phyloP scores from a whole-genome alignment of 2,113 vertebrate genomes.

The Plestiodon gilberti region DNA sequence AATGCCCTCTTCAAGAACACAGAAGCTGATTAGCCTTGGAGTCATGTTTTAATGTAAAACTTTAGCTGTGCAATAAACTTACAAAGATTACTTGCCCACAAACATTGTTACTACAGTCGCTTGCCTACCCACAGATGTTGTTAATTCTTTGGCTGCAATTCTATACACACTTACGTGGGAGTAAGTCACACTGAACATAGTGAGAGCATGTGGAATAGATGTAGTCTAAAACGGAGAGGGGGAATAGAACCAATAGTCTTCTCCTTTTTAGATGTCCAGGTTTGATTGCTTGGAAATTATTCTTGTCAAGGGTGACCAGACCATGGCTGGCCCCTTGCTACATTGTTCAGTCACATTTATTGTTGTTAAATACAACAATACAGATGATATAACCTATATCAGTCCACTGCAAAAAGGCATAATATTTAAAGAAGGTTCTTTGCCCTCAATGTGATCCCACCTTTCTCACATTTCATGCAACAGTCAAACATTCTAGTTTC shows the following conservation, averaged over 20 bases:
- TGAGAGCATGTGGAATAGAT: background rate
- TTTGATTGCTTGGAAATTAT: background rate
- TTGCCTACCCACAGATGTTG: background rate
- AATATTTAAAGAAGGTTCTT: too few relatives aligned
- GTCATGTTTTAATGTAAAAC: background rate
- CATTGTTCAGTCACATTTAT: background rate
- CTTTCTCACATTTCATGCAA: too few relatives aligned
- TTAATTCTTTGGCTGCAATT: too few relatives aligned
- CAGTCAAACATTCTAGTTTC: too few relatives aligned
- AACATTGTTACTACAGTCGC: background rate
- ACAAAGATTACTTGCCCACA: background rate
- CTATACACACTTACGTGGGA: too few relatives aligned
- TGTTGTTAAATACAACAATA: background rate
- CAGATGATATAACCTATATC: background rate
- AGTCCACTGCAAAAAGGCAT: too few relatives aligned
- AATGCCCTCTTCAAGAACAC: background rate
- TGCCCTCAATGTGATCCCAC: too few relatives aligned
- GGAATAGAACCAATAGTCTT: background rate
- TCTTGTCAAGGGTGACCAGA: background rate
- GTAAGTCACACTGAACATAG: background rate
- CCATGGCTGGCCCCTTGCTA: background rate
- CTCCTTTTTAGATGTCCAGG: background rate
- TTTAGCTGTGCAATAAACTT: background rate
- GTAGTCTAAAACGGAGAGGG: background rate
- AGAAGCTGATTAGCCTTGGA: background rate